phyloP scores from a whole-genome alignment of 2,113 vertebrate genomes.

The Myocastor coypus region DNA sequence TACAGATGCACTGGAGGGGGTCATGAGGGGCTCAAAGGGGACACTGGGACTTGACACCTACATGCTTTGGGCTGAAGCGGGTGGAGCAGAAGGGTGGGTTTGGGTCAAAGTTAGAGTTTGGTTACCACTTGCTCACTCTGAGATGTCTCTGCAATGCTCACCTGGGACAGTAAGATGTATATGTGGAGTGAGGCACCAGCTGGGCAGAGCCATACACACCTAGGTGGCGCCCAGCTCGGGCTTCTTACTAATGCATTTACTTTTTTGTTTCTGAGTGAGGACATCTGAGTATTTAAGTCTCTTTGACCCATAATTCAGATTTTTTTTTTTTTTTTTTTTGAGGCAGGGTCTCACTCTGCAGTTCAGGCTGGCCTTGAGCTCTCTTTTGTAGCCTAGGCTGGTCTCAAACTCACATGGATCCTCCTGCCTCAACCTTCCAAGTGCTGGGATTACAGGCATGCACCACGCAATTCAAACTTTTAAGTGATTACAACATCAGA shows the following conservation, averaged over 20 bases:
- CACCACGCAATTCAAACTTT: background rate
- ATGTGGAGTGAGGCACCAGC: background rate
- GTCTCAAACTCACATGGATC: too few relatives aligned
- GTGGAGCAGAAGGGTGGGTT: background rate
- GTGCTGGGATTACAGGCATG: too few relatives aligned
- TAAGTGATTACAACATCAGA: background rate
- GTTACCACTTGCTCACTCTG: background rate
- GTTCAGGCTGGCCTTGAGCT: too few relatives aligned
- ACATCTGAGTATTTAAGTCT: background rate
- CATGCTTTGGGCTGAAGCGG: background rate
- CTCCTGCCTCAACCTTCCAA: too few relatives aligned
- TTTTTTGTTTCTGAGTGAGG: background rate
- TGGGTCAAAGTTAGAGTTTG: background rate
- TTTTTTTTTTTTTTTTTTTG: too few relatives aligned
- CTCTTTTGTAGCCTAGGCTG: too few relatives aligned
- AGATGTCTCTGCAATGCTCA: background rate
- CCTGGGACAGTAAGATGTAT: background rate
- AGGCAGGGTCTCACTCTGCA: too few relatives aligned
- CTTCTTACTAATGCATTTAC: background rate
- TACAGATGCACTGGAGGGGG: background rate
- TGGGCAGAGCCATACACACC: background rate
- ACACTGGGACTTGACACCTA: too few relatives aligned
- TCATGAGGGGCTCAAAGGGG: background rate
- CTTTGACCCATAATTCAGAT: background rate
- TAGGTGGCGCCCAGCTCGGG: background rate